phyloP scores from a whole-genome alignment of 2,888 invertebrate species.

The Halocaridina rubra region DNA sequence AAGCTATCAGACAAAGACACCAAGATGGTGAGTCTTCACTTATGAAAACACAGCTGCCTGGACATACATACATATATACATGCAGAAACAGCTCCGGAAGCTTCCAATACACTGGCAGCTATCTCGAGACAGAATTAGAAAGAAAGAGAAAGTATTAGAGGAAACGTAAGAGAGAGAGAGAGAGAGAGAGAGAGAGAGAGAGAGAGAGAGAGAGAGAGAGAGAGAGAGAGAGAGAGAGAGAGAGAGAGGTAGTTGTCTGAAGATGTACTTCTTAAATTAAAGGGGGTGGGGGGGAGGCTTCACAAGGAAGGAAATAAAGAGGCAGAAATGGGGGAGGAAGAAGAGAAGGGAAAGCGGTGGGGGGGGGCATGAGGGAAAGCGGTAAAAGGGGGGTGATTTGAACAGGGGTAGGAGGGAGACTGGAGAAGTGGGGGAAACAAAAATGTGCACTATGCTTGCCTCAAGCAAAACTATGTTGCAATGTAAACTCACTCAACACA shows the following conservation, averaged over 20 bases:
- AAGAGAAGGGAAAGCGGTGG: neutral
- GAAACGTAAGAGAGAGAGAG: neutral
- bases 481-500: no score
- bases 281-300: neutral
- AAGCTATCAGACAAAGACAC: no score
- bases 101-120: neutral
- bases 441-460: no score
- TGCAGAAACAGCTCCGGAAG: neutral
- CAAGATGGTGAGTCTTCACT: neutral
- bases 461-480: no score
- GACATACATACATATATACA: neutral
- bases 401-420: no score
- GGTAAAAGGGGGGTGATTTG: no score
- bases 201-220: neutral
- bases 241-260: no score
- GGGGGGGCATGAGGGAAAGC: no score
- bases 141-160: neutral
- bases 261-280: no score
- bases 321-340: neutral
- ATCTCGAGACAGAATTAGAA: neutral
- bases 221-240: neutral
- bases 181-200: neutral
- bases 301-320: neutral
- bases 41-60: neutral
- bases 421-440: no score